Base-by-base conservation (phyloP, 2,888 invertebrate species). In the Tupiocoris notatus region DNA sequence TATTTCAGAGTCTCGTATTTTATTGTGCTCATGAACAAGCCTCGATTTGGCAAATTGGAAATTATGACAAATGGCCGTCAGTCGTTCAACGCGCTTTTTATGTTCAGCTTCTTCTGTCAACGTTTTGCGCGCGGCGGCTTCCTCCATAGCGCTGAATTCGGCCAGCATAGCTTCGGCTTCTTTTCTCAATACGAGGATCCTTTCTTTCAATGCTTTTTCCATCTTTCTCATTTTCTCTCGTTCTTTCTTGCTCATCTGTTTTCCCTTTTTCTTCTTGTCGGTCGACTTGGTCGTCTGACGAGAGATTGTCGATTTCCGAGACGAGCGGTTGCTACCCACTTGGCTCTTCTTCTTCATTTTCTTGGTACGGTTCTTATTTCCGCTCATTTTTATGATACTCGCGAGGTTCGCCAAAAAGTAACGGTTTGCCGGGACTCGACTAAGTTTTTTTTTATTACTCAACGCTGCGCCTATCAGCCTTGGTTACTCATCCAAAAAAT, bases 131-230 rank as follows among this genome's bases (percentile, higher is more conserved):
- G 16, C 62, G 9, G 73, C 73, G 2, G 61, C 62, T 17, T 73
- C 62, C 24, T 73, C 73, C 25, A 62, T 62, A 1, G 62, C 62
- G 18, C 20, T 73, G 17, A 73, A 7, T 21, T 73, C 73, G 2
- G 39, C 62, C 18, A 73, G 62, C 20, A 73, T 17, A 18, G 62
- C 24, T 3, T 73, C 62, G 7, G 73, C 73, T 63, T 73, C 73
- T 62, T 73, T 73, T 9, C 63, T 62, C 7, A 73, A 54, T 23
- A 22, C 12, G 1, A 54, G 16, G 23, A 66, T 21, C 24, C 22
- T 17, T 12, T 73, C 73, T 39, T 58, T 61, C 25, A 73, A 1
- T 12, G n/a, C 73, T 63, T 54, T 61, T 20, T 73, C 73, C 39
- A 25, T 17, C 62, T 61, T 39, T 21, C n/a, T 73, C 73, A 61